A percentile compares a stretch with the other conserved stretches of the same genome.
Conservation (phyloP, 2,797 vertebrate species). For the Oryzias dopingdopingensis region DNA sequence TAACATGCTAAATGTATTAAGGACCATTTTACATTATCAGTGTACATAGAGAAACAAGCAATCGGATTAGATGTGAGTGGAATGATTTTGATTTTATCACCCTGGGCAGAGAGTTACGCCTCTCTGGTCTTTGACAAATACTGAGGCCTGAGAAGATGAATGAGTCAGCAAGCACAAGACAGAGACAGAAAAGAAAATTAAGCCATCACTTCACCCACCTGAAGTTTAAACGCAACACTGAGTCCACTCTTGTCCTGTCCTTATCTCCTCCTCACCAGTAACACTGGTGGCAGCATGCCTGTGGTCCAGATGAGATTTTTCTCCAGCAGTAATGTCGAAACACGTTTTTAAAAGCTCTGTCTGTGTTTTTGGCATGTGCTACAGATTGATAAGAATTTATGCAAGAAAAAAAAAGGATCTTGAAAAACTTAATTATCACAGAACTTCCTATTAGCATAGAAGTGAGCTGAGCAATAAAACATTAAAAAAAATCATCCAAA, state of each 20-base stretch:
- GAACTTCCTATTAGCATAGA: too few relatives aligned
- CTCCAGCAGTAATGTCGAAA: constrained; percentile 13
- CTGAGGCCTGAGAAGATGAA: constrained; percentile 44
- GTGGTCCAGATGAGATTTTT: constrained; percentile 23
- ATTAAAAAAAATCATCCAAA: too few relatives aligned
- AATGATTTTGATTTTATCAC: constrained; percentile 60
- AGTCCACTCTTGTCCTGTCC: constrained; percentile 30
- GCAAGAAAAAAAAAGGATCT: background rate
- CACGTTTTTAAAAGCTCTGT: constrained; percentile 6
- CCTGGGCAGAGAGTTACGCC: constrained; percentile 40
- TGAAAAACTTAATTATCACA: too few relatives aligned
- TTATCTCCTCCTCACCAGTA: constrained; percentile 49
- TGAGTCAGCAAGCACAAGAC: constrained; percentile 59
- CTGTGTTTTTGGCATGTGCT: constrained; percentile 37
- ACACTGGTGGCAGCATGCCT: constrained; percentile 20
- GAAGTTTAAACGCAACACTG: constrained; percentile 60
- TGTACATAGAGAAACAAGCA: constrained; percentile 19
- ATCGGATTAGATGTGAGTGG: constrained; percentile 20
- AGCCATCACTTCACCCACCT: constrained; percentile 58
- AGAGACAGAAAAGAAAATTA: constrained; percentile 63
- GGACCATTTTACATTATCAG: constrained; percentile 1
- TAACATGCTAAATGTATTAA: constrained; percentile 2
- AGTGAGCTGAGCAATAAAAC: too few relatives aligned
- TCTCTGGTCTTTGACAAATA: constrained; percentile 61
- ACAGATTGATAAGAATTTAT: constrained; percentile 22